Percentiles rank a stretch among this genome's conserved stretches.
phyloP scores from a whole-genome alignment of 2,113 vertebrate species.

The Limnothrissa miodon region DNA sequence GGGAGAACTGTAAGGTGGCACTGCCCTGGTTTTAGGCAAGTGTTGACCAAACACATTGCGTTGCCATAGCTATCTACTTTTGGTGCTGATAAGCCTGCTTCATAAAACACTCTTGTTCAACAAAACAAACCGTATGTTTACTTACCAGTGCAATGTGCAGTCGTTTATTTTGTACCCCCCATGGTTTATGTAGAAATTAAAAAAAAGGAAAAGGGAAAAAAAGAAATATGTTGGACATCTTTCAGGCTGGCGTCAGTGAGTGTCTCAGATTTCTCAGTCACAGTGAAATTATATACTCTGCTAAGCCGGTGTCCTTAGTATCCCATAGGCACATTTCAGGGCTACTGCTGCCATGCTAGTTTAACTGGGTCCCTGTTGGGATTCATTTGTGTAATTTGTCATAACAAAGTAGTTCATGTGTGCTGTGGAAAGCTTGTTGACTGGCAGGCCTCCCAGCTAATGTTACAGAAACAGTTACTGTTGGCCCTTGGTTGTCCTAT shows the following conservation, averaged over 20 bases:
- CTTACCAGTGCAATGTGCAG: neutral
- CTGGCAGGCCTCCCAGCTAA: neutral
- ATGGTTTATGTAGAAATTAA: neutral
- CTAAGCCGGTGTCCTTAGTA: constrained; percentile 38
- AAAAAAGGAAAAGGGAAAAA: neutral
- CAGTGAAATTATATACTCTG: constrained; percentile 48
- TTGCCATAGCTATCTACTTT: constrained; percentile 6
- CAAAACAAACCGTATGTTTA: neutral
- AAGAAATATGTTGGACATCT: constrained; percentile 25
- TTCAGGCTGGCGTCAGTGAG: constrained; percentile 25
- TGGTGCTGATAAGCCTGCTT: neutral
- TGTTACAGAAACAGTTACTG: no score
- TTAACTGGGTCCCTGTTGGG: constrained; percentile 14
- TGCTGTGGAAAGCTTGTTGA: neutral
- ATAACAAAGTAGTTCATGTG: neutral
- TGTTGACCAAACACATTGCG: neutral
- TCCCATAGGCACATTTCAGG: neutral
- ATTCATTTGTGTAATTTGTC: neutral
- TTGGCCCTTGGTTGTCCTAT: no score
- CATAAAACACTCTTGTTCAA: neutral
- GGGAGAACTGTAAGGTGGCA: neutral
- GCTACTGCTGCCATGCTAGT: neutral
- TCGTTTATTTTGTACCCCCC: neutral
- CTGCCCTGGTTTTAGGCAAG: neutral
- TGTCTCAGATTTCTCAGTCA: constrained; percentile 45